Conservation (phyloP, 1,140 invertebrate species). For the Atta colombica region DNA sequence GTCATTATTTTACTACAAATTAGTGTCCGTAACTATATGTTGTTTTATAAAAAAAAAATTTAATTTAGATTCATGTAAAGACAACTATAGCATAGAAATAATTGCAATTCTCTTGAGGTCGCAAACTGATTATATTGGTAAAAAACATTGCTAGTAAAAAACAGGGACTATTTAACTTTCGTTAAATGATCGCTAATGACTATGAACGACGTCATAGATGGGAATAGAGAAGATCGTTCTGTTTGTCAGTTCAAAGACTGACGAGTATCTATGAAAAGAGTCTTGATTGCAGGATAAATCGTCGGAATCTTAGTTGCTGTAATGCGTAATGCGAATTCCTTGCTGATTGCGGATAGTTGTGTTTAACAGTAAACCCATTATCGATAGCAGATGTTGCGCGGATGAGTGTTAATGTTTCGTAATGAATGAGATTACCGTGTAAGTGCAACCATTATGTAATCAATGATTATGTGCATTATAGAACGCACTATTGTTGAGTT, state of each 20-base stretch:
- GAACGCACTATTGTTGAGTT: constrained; percentile 16
- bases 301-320: constrained; percentile 63
- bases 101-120: not conserved
- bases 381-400: constrained; percentile 68
- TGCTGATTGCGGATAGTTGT: constrained; percentile 66
- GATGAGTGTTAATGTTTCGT: constrained; percentile 53
- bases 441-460: constrained; percentile 39
- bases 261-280: constrained; percentile 72
- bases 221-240: constrained; percentile 73
- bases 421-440: constrained; percentile 68
- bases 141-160: constrained; percentile 53
- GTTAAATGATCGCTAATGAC: constrained; percentile 70
- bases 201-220: constrained; percentile 67
- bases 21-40: not conserved
- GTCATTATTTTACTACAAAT: constrained; percentile 5
- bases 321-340: constrained; percentile 71
- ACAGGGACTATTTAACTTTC: constrained; percentile 61
- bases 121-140: constrained; percentile 49
- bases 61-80: not conserved
- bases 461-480: constrained; percentile 17
- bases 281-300: constrained; percentile 63
- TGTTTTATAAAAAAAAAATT: not conserved
- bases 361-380: constrained; percentile 73
- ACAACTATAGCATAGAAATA: not conserved
- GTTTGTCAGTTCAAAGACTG: constrained; percentile 67